Percentiles rank a stretch among this genome's conserved stretches.
These are phyloP conservation scores for Acanthochromis polyacanthus DNA, from an alignment of 2,113 vertebrate species.

Conservation along the genomic window DNA sequence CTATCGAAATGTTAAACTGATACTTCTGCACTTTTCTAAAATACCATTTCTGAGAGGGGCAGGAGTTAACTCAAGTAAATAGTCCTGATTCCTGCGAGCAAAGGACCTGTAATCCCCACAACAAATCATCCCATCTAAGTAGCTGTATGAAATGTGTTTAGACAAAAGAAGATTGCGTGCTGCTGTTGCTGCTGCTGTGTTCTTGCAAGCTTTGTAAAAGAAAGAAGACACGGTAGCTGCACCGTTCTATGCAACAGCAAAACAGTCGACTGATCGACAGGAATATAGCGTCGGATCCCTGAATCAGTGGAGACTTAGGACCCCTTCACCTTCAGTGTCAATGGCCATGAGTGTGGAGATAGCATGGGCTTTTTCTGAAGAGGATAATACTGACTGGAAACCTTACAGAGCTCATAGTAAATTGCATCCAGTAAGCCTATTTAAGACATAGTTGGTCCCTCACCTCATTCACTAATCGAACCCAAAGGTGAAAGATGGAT, in stretches of 20 bases:
- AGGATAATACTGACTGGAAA: neutral
- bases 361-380: neutral
- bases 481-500: neutral
- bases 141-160: slow-evolving; percentile 6
- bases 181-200: neutral
- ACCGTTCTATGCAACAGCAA: slow-evolving; percentile 2
- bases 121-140: slow-evolving; percentile 14
- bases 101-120: slow-evolving; percentile 14
- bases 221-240: slow-evolving; percentile 16
- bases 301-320: slow-evolving; percentile 28
- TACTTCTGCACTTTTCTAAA: neutral
- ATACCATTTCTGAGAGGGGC: neutral
- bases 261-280: slow-evolving; percentile 41
- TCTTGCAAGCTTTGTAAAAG: neutral
- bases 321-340: slow-evolving; percentile 50
- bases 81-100: slow-evolving; percentile 10
- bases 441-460: neutral
- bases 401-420: neutral
- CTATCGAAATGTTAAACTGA: slow-evolving; percentile 11
- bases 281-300: slow-evolving; percentile 30
- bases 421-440: neutral
- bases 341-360: slow-evolving; percentile 25
- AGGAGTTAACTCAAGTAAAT: slow-evolving; percentile 22
- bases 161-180: slow-evolving; percentile 15
- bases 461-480: neutral